Evolutionary conservation across 2,113 vertebrate species (phyloP).

Genomic region (Agapornis roseicollis): DNA sequence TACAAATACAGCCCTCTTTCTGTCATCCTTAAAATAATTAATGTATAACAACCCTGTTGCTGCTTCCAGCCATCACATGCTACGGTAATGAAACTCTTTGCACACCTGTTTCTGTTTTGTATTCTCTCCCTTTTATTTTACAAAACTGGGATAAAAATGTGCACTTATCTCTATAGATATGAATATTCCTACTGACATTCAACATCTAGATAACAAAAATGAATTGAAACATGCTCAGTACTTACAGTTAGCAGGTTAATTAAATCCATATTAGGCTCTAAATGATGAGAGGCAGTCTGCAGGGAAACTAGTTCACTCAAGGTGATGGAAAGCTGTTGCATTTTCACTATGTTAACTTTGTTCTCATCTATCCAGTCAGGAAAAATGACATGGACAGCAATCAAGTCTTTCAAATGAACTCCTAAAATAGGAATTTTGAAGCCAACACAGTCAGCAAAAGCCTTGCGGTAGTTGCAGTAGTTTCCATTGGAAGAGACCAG

Average conservation of each 20-base stretch:
- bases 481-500: constrained; percentile 96
- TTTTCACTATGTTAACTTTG: constrained; percentile 94
- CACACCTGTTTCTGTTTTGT: background rate
- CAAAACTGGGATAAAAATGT: background rate
- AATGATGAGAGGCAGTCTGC: constrained; percentile 86
- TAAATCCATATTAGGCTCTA: constrained; percentile 97
- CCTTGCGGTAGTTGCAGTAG: constrained; percentile 93
- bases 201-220: background rate
- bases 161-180: background rate
- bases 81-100: background rate
- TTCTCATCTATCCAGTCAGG: constrained; percentile 89
- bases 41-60: background rate
- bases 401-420: constrained; percentile 96
- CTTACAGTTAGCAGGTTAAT: constrained; percentile 94
- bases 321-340: constrained; percentile 96
- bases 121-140: background rate
- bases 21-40: background rate
- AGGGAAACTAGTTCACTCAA: constrained; percentile 92
- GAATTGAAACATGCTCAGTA: background rate
- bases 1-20: background rate
- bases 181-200: background rate
- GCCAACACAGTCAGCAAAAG: constrained; percentile 88
- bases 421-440: constrained; percentile 97
- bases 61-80: background rate
- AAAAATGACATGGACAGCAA: constrained; percentile 94